phyloP scores from a whole-genome alignment of 2,113 vertebrate genomes.

The Pygoscelis adeliae region DNA sequence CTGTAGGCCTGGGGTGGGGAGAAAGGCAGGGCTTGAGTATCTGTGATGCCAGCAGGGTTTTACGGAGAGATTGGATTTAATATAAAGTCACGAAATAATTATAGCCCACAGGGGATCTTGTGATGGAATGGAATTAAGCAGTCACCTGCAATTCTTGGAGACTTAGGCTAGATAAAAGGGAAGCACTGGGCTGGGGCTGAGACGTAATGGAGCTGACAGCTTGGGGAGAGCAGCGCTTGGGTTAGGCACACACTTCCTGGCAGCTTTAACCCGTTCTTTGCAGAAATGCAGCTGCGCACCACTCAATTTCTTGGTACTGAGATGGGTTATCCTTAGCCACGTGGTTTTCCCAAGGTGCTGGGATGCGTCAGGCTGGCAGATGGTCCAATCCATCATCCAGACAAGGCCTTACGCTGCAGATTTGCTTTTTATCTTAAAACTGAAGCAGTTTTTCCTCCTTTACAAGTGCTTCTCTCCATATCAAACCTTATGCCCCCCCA shows the following conservation, averaged over 20 bases:
- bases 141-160: conserved; percentile 17
- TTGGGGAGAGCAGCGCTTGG: neutral
- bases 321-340: neutral
- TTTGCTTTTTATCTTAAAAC: neutral
- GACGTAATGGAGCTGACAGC: conserved; percentile 46
- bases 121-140: conserved; percentile 39
- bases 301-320: neutral
- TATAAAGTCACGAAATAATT: conserved; percentile 11
- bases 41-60: neutral
- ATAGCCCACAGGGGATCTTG: neutral
- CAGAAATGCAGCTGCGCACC: neutral
- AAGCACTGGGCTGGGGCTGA: conserved; percentile 4
- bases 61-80: neutral
- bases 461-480: neutral
- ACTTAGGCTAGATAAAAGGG: neutral
- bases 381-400: neutral
- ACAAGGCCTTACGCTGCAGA: neutral
- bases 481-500: neutral
- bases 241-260: neutral
- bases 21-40: neutral
- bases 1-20: neutral
- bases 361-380: neutral
- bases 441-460: neutral
- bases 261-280: conserved; percentile 8
- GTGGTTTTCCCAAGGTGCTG: neutral